Evolutionary conservation across 2,797 vertebrate genomes (phyloP).

Genomic region (Megaceryle alcyon): DNA sequence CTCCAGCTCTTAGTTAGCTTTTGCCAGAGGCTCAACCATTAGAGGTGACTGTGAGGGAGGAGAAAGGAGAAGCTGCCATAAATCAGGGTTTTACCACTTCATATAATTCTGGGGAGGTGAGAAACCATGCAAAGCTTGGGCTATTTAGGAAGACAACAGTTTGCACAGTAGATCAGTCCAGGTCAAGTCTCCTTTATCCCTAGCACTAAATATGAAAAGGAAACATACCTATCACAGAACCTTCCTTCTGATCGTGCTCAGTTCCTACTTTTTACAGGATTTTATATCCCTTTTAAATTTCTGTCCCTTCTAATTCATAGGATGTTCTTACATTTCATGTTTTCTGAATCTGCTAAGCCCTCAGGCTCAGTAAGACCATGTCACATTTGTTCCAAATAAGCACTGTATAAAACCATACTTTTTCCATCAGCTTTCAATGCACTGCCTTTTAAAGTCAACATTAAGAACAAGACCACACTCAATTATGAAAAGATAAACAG

Average conservation of each 20-base stretch:
- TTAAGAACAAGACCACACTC: conserved; percentile 1
- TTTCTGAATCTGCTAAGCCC: not conserved
- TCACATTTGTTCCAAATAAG: not conserved
- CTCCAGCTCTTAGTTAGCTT: conserved; percentile 47
- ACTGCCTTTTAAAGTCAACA: not conserved
- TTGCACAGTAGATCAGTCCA: not conserved
- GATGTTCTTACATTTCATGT: not conserved
- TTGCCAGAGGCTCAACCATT: conserved; percentile 56
- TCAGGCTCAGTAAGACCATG: not conserved
- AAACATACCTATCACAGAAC: not conserved
- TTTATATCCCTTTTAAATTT: not conserved
- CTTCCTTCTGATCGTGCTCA: not conserved
- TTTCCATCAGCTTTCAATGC: not conserved
- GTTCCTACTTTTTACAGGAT: not conserved
- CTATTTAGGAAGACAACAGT: conserved; percentile 27
- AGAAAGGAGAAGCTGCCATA: not conserved
- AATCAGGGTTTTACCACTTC: not conserved
- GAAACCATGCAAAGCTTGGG: not conserved
- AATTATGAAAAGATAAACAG: conserved; percentile 16
- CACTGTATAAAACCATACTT: not conserved
- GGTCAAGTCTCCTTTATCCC: not conserved
- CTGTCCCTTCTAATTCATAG: not conserved
- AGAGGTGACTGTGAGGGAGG: not conserved
- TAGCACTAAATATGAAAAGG: not conserved
- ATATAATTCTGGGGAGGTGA: not conserved